Base-by-base conservation (phyloP, 2,113 vertebrate genomes). In the Prunella fulvescens region DNA sequence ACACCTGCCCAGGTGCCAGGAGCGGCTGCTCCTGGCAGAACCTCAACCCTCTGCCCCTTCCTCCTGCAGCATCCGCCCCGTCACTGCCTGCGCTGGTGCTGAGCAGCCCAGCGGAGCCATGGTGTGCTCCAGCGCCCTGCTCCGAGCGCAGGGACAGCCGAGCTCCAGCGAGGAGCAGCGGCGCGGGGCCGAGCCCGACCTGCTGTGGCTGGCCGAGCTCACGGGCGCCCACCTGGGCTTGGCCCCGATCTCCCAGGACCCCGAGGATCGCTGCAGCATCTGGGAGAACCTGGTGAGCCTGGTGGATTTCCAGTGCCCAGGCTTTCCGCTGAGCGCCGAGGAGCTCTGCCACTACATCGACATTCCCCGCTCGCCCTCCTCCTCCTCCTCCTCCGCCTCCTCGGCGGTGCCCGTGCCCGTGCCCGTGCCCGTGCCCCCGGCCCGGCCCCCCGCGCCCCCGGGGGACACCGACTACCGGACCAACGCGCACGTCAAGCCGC, bases 141-240 rank as follows among this genome's bases (percentile, higher is more conserved):
- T 7, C 24, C 1, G 19, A 5, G 17, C 74, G 5, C 57, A 42
- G 85, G 20, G 1, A 1, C 33, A 37, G 0, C 1, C 18, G 12
- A n/a, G 42, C 57, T 12, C 29, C 6, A 1, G 35, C 25, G 6
- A 42, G 35, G 20, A n/a, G 1, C 89, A 95, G 81, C 97, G 97
- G 93, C 98, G 98, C 1, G 98, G 98, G 95, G 99, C 98, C 92
- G 95, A 99, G 90, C 99, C 99, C 77, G 98, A 98, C 96, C 98
- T 99, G 74, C 98, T 98, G 96, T 99, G 99, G 99, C 98, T 99
- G 45, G 98, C 98, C 96, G 98, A 99, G 56, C 99, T 99, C 97
- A 99, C 99, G 70, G 98, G 99, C 39, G 93, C 98, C 74, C 97
- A 97, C 12, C 70, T 98, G 61, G 98, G 97, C 85, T 16, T 97